Base-by-base conservation (phyloP, 2,888 invertebrate species). In the Drosophila fungiperda region DNA sequence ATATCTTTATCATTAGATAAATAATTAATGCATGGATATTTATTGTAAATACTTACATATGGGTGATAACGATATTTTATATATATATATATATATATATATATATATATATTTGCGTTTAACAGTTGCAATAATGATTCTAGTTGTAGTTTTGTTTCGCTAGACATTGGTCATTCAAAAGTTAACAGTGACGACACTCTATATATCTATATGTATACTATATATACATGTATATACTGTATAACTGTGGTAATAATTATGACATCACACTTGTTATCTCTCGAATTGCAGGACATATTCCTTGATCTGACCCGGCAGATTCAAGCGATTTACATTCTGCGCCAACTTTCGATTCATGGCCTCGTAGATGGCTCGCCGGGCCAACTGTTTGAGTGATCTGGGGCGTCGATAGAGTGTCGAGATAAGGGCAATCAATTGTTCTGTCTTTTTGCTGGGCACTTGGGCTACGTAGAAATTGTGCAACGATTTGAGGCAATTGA, bases 261-360 rank as follows among this genome's bases (percentile, higher is more conserved):
- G 17, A 17, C 20, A 33, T 60, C 53, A 59, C 58, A 80, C 82
- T 67, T 83, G 85, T 91, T 92, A 93, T 89, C 91, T 94, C 84
- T 95, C 95, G 92, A 96, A 96, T 92, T 95, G 95, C 81, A 96
- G 92, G 71, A 96, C 93, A 91, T 96, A 96, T 75, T 96, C 95
- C 91, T 95, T 96, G 36, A 96, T 93, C 50, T 95, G 94, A 75
- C 94, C 94, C 9, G 96, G 96, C 80, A 96, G 93, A 91, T 95
- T 96, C 80, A 96, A 93, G 90, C 95, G 95, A 89, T 94, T 95
- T 58, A 96, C 94, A 88, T 94, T 94, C 74, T 94, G 94, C n/a
- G 95, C 96, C 61, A 96, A 94, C 85, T 95, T 94, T 54, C 95
- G 93, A 72, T 94, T 94, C 74, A 96, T 92, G 59, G 95, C 94